These are phyloP conservation scores for Panzeria rudis DNA, from an alignment of 2,888 invertebrate species.

Conservation along the genomic window DNA sequence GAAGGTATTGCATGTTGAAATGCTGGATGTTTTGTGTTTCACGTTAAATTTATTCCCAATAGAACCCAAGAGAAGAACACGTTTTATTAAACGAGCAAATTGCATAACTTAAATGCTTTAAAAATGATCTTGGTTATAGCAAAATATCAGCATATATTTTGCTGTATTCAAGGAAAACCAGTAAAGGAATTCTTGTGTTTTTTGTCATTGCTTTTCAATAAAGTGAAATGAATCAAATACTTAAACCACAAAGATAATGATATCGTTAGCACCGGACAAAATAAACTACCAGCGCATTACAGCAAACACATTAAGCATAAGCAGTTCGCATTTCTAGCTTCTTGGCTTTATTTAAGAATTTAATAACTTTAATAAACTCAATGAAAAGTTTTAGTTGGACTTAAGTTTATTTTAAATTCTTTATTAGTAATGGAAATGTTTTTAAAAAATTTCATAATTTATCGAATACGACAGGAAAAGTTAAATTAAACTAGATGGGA, in stretches of 20 bases:
- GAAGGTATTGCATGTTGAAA: not conserved
- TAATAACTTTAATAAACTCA: not conserved
- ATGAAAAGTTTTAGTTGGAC: not conserved
- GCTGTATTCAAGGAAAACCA: constrained; percentile 35
- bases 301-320: not conserved
- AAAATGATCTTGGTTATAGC: not conserved
- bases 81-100: constrained; percentile 16
- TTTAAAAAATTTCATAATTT: too few relatives aligned
- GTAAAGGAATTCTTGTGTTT: constrained; percentile 6
- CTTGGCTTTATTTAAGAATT: not conserved
- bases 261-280: constrained; percentile 13
- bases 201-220: constrained; percentile 1
- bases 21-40: not conserved
- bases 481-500: too few relatives aligned
- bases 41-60: not conserved
- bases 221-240: constrained; percentile 41
- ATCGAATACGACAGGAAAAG: too few relatives aligned
- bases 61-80: constrained; percentile 13
- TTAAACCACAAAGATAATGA: constrained; percentile 21
- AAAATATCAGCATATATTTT: not conserved
- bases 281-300: not conserved
- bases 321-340: not conserved
- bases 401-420: too few relatives aligned
- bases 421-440: too few relatives aligned
- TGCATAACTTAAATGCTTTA: constrained; percentile 7